Conservation (phyloP, 2,113 vertebrate species). For the Apteryx mantelli region DNA sequence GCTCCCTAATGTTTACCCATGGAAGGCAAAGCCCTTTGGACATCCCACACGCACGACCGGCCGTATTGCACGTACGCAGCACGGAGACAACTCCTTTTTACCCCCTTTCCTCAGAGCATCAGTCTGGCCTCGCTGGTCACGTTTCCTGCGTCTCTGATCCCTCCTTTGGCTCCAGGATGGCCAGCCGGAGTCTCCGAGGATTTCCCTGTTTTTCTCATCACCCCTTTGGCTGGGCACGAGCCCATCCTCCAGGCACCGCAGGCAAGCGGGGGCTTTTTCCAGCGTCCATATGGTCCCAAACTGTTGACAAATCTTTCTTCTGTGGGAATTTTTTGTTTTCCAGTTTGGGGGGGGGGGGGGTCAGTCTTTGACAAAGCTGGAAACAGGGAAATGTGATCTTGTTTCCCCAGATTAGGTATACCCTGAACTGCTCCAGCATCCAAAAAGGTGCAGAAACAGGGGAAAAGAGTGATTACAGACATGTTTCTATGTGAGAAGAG, state of each 20-base stretch:
- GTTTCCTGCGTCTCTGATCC: neutral
- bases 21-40: neutral
- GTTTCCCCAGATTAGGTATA: neutral
- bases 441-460: slow-evolving; percentile 11
- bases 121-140: accelerated
- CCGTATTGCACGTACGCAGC: accelerated
- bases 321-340: neutral
- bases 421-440: neutral
- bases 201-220: slow-evolving; percentile 52
- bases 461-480: slow-evolving; percentile 18
- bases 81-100: neutral
- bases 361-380: neutral
- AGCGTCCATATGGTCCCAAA: neutral
- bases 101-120: accelerated
- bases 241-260: neutral
- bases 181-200: accelerated
- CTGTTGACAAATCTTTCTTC: neutral
- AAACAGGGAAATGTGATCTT: neutral
- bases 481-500: slow-evolving; percentile 18
- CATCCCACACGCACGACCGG: accelerated
- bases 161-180: accelerated
- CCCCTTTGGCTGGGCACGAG: neutral
- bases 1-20: neutral
- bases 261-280: neutral
- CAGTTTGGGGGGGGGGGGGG: neutral